Evolutionary conservation across 2,113 vertebrate species (phyloP).

Genomic region (Lamprologus lemairii): DNA sequence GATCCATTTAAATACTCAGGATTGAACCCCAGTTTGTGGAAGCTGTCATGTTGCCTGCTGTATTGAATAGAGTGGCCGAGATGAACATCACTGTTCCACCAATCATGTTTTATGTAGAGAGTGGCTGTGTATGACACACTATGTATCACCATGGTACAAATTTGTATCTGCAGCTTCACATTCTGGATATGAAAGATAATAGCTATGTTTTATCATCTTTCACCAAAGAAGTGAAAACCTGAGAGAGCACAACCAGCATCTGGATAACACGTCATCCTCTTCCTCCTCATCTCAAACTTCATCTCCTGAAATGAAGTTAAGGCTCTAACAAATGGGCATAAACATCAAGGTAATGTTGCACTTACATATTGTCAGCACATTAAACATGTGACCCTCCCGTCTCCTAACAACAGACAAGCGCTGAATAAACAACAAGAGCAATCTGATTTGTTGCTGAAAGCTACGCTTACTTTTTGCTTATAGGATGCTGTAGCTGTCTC

Average conservation of each 20-base stretch:
- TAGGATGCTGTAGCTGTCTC: background rate
- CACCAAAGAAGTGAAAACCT: background rate
- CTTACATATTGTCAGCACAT: background rate
- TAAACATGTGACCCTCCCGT: background rate
- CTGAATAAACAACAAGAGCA: background rate
- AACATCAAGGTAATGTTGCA: background rate
- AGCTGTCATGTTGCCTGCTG: background rate
- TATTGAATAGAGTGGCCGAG: background rate
- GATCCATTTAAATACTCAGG: background rate
- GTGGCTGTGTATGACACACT: background rate
- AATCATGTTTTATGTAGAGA: background rate
- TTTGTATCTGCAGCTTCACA: background rate
- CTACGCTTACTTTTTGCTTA: background rate
- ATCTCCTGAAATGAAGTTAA: background rate
- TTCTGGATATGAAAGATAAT: background rate
- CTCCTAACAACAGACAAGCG: background rate
- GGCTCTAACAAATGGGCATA: background rate
- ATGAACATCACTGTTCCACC: background rate
- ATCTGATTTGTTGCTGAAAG: background rate
- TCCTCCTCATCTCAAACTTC: background rate
- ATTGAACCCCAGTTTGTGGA: background rate
- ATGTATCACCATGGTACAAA: background rate
- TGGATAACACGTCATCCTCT: background rate
- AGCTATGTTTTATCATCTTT: background rate
- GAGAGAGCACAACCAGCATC: background rate